Evolutionary conservation across 2,888 invertebrate genomes (phyloP), one percentile per base, ranked within the genome.

Genomic region (Synanthedon vespiformis): DNA sequence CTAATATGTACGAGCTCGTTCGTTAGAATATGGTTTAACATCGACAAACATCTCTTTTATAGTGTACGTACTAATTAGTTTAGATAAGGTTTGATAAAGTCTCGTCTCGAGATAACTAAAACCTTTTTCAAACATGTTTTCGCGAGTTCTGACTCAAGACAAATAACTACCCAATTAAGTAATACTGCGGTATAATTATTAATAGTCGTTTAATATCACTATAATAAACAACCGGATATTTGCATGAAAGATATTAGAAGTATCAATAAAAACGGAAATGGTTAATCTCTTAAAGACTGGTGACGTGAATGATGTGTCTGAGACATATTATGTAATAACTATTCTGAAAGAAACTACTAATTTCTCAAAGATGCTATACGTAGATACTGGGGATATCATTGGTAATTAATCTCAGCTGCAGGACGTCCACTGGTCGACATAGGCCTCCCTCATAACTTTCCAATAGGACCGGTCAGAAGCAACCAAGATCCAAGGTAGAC

Each of bases 31-130:
- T 75, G 71, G 66, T 63, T 60, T 57, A 61, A 67, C 72, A 67
- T 69, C 61, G 58, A 57, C 59, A 60, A 59, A 58, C 59, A 56
- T 65, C 67, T 72, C 77, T 86, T 85, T 77, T 87, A 87, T 87
- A 86, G 76, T 65, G 58, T 55, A 58, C 54, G 63, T 57, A 64
- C 72, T 67, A 81, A 84, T 85, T 83, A 82, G 69, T 61, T 57
- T 53, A 80, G 87, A 87, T 86, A 87, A 86, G 70, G 67, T 68
- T 63, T 80, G 85, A 86, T 86, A 84, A 83, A 74, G 65, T 65
- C 72, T 75, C 62, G 73, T 74, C 68, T 63, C 64, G 65, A 75
- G 80, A 84, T 84, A 86, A 77, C 65, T 67, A 69, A 68, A 77
- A 70, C 67, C 80, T 73, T 73, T 56, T 58, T 62, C 74, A 85